These are phyloP conservation scores for Xiphias gladius DNA, from an alignment of 2,113 vertebrate species.

Conservation along the genomic window DNA sequence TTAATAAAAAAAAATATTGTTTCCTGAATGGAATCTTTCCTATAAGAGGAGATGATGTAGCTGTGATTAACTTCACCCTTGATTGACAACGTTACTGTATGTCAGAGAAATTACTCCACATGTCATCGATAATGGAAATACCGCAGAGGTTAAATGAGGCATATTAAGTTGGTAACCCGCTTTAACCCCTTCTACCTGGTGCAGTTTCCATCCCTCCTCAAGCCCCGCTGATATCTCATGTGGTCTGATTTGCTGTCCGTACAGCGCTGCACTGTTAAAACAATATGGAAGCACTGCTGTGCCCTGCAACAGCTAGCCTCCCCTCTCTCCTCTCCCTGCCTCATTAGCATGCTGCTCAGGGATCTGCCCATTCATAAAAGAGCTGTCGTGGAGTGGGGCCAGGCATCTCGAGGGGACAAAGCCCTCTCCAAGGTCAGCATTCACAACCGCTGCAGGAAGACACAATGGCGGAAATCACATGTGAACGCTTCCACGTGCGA, in stretches of 20 bases:
- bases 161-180: constrained; percentile 38
- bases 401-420: constrained; percentile 58
- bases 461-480: constrained; percentile 41
- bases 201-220: not conserved
- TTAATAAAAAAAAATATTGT: constrained; percentile 9
- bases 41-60: not conserved
- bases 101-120: constrained; percentile 29
- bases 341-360: constrained; percentile 73
- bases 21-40: constrained; percentile 1
- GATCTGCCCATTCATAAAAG: constrained; percentile 77
- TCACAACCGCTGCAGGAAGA: constrained; percentile 42
- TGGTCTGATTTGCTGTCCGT: constrained; percentile 30
- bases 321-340: constrained; percentile 28
- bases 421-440: constrained; percentile 73
- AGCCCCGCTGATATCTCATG: constrained; percentile 2
- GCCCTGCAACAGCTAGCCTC: constrained; percentile 58
- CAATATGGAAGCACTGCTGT: constrained; percentile 57
- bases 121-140: constrained; percentile 49
- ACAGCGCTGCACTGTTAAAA: constrained; percentile 8
- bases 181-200: constrained; percentile 36
- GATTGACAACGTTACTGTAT: constrained; percentile 39
- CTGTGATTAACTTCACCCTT: constrained; percentile 25
- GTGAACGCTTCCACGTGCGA: not conserved
- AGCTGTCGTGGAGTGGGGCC: constrained; percentile 56
- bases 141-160: constrained; percentile 55